Evolutionary conservation across 2,888 invertebrate genomes (phyloP).

Genomic region (Sphaerophoria rueppellii): DNA sequence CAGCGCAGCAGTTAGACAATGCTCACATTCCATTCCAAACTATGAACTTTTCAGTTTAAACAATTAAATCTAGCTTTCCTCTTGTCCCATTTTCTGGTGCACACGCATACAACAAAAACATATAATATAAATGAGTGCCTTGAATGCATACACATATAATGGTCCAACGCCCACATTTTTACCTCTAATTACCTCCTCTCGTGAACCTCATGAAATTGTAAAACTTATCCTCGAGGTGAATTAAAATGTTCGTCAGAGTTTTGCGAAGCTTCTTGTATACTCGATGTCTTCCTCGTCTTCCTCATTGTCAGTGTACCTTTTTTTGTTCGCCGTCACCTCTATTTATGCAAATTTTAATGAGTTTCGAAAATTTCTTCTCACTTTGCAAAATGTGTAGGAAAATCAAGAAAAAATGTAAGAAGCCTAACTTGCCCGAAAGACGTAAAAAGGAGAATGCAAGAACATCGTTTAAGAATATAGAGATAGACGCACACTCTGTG

Average conservation of each 20-base stretch:
- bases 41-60: slow-evolving; percentile 52
- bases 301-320: background rate
- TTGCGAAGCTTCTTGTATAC: slow-evolving; percentile 22
- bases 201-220: slow-evolving; percentile 60
- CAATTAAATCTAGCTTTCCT: slow-evolving; percentile 42
- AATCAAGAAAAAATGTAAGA: slow-evolving; percentile 15
- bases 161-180: slow-evolving; percentile 38
- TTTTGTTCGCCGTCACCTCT: slow-evolving; percentile 43
- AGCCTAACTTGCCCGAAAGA: background rate
- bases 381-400: background rate
- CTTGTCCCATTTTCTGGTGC: background rate
- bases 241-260: slow-evolving; percentile 48
- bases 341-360: slow-evolving; percentile 69
- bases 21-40: slow-evolving; percentile 1
- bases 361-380: slow-evolving; percentile 32
- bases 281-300: background rate
- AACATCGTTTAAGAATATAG: background rate
- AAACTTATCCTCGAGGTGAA: slow-evolving; percentile 42
- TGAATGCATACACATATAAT: slow-evolving; percentile 21
- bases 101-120: slow-evolving; percentile 10
- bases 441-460: background rate
- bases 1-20: background rate
- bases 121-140: background rate
- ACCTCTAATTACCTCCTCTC: slow-evolving; percentile 56
- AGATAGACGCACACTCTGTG: background rate